phyloP scores from a whole-genome alignment of 2,113 vertebrate species.

The Trochalopteron elliotii region DNA sequence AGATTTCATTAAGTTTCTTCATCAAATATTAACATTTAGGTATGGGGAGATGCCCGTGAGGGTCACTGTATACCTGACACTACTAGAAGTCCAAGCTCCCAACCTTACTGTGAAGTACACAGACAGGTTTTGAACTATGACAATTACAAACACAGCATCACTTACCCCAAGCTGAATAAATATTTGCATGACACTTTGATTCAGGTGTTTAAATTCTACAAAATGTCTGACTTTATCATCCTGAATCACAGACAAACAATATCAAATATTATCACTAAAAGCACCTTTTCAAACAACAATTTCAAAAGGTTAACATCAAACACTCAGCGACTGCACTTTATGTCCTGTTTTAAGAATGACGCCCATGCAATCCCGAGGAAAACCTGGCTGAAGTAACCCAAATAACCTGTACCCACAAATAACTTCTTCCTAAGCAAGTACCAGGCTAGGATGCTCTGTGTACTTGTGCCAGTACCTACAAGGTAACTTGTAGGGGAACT shows the following conservation, averaged over 20 bases:
- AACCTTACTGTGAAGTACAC: neutral
- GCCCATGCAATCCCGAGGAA: neutral
- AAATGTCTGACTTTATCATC: neutral
- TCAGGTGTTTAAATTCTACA: conserved; percentile 34
- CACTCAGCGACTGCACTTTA: neutral
- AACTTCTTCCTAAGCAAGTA: neutral
- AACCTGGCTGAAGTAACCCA: neutral
- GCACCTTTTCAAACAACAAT: neutral
- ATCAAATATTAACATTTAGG: neutral
- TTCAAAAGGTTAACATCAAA: neutral
- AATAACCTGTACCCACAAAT: neutral
- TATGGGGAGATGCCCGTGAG: fast-evolving
- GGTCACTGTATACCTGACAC: neutral
- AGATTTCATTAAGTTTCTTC: neutral
- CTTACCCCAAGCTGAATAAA: conserved; percentile 15
- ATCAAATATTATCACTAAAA: neutral
- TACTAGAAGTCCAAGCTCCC: neutral
- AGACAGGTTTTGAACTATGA: neutral
- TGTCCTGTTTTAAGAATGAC: neutral
- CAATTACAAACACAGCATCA: neutral
- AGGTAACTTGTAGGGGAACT: neutral
- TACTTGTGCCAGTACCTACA: neutral
- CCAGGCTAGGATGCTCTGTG: neutral
- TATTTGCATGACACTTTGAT: conserved; percentile 24
- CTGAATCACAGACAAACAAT: conserved; percentile 3